These are phyloP conservation scores for Pterobdella sp. DNA, from an alignment of 2,888 invertebrate species.

Conservation along the genomic window DNA sequence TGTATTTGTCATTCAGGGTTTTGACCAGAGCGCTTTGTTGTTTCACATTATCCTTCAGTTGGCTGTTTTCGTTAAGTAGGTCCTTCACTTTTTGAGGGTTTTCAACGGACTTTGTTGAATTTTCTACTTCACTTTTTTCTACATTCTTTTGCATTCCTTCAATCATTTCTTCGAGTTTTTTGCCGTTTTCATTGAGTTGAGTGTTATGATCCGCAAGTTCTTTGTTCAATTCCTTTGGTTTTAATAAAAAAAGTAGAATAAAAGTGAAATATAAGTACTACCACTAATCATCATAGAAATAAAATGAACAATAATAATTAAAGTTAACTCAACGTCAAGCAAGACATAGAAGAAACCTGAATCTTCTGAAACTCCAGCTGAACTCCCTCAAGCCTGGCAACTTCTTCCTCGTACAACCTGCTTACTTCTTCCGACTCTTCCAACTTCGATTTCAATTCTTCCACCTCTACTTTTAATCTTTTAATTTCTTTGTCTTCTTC, in stretches of 20 bases:
- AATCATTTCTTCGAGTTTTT: neutral
- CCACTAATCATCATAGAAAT: no score
- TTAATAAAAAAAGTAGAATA: no score
- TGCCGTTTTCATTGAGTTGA: neutral
- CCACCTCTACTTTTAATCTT: neutral
- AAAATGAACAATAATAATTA: neutral
- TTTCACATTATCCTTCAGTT: conserved; percentile 40
- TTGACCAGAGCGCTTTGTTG: conserved; percentile 46
- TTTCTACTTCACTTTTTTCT: conserved; percentile 33
- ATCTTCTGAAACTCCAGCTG: conserved; percentile 39
- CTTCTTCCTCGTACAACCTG: conserved; percentile 29
- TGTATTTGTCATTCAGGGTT: conserved; percentile 45
- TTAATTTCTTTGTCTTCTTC: neutral
- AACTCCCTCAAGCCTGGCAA: conserved; percentile 33
- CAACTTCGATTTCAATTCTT: neutral
- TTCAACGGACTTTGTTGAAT: conserved; percentile 17
- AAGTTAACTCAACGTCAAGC: neutral
- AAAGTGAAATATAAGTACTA: no score
- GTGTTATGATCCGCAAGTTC: neutral
- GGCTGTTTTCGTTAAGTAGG: neutral
- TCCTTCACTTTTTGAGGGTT: neutral
- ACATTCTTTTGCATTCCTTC: conserved; percentile 18
- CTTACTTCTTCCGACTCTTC: conserved; percentile 1
- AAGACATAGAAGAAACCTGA: conserved; percentile 32
- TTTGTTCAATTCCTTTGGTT: neutral